Conservation (phyloP, 2,888 invertebrate species). For the Zaprionus lineosus region DNA sequence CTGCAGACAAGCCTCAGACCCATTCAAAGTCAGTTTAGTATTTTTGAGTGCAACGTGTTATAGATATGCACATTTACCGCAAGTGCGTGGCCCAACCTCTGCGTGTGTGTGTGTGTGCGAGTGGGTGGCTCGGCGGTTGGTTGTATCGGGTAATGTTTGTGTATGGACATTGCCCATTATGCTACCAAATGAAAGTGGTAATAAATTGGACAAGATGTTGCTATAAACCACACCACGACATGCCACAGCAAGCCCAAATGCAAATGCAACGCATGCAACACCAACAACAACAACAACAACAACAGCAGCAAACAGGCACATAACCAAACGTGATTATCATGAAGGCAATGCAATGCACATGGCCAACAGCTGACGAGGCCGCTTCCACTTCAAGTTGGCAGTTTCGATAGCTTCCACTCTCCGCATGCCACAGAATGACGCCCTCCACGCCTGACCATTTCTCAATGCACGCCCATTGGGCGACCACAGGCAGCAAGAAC, state of each 20-base stretch:
- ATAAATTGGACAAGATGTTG: slow-evolving; percentile 80
- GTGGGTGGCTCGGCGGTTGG: too few relatives aligned
- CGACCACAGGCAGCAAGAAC: too few relatives aligned
- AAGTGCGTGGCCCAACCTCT: slow-evolving; percentile 42
- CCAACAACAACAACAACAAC: slow-evolving; percentile 18
- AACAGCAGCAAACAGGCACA: slow-evolving; percentile 31
- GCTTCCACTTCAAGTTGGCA: slow-evolving; percentile 35
- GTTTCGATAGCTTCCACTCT: slow-evolving; percentile 2
- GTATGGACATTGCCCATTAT: slow-evolving; percentile 69
- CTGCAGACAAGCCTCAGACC: slow-evolving; percentile 34
- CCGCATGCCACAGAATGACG: too few relatives aligned
- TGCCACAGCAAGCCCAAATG: slow-evolving; percentile 52
- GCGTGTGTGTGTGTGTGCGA: slow-evolving; percentile 12
- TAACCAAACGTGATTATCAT: slow-evolving; percentile 71
- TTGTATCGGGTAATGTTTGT: too few relatives aligned
- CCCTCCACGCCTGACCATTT: slow-evolving; percentile 25
- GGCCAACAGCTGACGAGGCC: slow-evolving; percentile 69
- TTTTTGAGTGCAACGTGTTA: slow-evolving; percentile 73
- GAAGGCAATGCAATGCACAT: slow-evolving; percentile 53
- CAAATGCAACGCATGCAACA: slow-evolving; percentile 57
- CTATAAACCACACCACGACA: slow-evolving; percentile 74
- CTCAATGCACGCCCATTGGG: slow-evolving; percentile 19
- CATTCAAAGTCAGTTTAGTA: slow-evolving; percentile 48
- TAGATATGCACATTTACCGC: slow-evolving; percentile 69
- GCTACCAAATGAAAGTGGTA: slow-evolving; percentile 80